Evolutionary conservation across 1,140 invertebrate genomes (phyloP), one percentile per base, ranked within the genome.

Genomic region (Euwallacea fornicatus): DNA sequence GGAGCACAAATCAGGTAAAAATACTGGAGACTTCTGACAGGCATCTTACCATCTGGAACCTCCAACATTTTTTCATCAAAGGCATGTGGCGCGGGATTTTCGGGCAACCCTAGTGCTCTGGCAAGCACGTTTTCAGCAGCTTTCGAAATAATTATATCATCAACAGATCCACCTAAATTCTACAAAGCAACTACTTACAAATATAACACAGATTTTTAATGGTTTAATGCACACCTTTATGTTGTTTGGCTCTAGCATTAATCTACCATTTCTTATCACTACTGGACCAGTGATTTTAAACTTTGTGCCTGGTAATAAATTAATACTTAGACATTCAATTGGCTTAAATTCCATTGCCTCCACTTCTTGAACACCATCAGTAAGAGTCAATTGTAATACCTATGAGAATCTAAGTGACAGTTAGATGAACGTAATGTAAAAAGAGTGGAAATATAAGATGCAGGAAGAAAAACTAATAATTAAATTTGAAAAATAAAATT

Each of bases 331-430:
- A 69, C 83, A 82, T 60, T 82, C 78, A 74, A 93, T 88, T 0
- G 86, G 83, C 74, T 83, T 86, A 76, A 92, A 90, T 81, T 95
- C 93, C 79, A 94, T 89, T 0, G 86, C 93, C 65, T 83, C 82
- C 41, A 94, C 76, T 73, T 88, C 83, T 77, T 89, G 88, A 2
- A 85, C 82, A 10, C 93, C 93, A 86, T 95, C 93, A 16, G 91
- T 93, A 64, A 94, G 80, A 59, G 85, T 86, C 46, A 94, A 78
- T 79, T 90, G 87, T 68, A 93, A 83, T 86, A 92, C 62, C 69
- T 71, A 60, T 33, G 21, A 33, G 21, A 33, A 33, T 33, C 4
- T 33, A 33, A 33, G 21, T 33, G 1, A 33, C 21, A 2, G 21
- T 33, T 33, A 33, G 21, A 33, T 33, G 21, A 33, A 33, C 21